phyloP scores from a whole-genome alignment of 1,140 invertebrate genomes.

The Temnothorax curvispinosus region DNA sequence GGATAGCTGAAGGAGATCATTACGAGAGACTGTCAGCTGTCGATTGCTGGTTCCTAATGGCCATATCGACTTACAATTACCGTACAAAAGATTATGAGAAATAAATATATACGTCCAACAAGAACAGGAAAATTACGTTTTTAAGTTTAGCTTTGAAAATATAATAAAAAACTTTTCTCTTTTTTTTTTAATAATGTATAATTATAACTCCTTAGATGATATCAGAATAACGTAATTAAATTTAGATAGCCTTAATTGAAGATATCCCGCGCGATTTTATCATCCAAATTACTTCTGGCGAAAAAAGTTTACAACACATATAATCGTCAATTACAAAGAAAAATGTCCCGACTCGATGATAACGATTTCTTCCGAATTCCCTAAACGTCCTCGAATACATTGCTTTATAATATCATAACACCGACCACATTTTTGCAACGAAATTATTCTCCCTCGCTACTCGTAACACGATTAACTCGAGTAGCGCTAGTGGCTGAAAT shows the following conservation, averaged over 20 bases:
- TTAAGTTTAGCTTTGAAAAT: neutral
- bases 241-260: constrained; percentile 4
- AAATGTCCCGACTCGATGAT: neutral
- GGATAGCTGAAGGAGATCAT: constrained; percentile 19
- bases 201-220: neutral
- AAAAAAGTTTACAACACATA: neutral
- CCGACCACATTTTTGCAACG: constrained; percentile 27
- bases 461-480: constrained; percentile 12
- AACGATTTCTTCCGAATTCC: neutral
- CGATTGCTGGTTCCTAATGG: constrained; percentile 34
- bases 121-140: neutral
- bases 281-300: neutral
- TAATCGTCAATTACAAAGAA: constrained; percentile 17
- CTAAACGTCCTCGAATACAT: neutral
- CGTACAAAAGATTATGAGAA: neutral
- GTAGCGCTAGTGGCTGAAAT: neutral
- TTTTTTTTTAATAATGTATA: neutral
- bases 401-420: neutral
- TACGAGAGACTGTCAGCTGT: constrained; percentile 39
- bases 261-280: constrained; percentile 12
- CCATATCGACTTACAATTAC: constrained; percentile 9
- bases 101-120: neutral
- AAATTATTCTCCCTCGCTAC: constrained; percentile 21
- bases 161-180: neutral
- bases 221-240: neutral